Evolutionary conservation across 2,113 vertebrate species (phyloP), one percentile per base, ranked within the genome.

Genomic region (Corythornis vintsioides): DNA sequence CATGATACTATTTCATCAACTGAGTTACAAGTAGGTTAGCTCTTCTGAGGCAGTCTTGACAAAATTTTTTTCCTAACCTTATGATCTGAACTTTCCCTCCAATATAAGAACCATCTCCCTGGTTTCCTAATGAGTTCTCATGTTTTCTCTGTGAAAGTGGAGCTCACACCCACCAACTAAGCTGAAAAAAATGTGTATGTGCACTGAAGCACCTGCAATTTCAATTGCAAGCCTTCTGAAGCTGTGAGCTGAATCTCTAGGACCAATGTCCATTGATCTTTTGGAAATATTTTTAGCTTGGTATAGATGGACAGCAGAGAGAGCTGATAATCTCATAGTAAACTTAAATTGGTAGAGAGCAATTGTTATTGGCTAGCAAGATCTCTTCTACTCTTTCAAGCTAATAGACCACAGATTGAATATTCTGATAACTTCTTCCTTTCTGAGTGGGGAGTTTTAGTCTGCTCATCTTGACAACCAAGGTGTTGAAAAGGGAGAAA

Each of bases 81-180:
- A 9, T 13, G 28, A 22, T 25, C 16, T 29, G 40, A 60, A 28
- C 3, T 31, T 2, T 25, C 16, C 19, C 31, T 29, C 11, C 14
- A 64, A 22, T 3, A 55, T 0, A 1, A 56, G 43, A 76, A 64
- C 15, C 12, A 8, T 12, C 6, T 72, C 40, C 6, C 3, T 43
- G 8, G 59, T 47, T 69, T 25, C 10, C 48, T 33, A 2, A 8
- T 5, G 15, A 38, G 5, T 52, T 71, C 40, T 43, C 26, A 14
- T 19, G 40, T 50, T 82, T 20, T 13, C 18, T 82, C 28, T 13
- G 19, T 63, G 40, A 35, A 52, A 5, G 14, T 38, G 48, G 45
- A 85, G 15, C 15, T 64, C 43, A 60, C 17, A n/a, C 2, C 15
- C 43, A 42, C 5, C 33, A 57, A 6, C 2, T 7, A 64, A 85